Base-by-base conservation (phyloP, 2,113 vertebrate genomes). In the Chionis minor region DNA sequence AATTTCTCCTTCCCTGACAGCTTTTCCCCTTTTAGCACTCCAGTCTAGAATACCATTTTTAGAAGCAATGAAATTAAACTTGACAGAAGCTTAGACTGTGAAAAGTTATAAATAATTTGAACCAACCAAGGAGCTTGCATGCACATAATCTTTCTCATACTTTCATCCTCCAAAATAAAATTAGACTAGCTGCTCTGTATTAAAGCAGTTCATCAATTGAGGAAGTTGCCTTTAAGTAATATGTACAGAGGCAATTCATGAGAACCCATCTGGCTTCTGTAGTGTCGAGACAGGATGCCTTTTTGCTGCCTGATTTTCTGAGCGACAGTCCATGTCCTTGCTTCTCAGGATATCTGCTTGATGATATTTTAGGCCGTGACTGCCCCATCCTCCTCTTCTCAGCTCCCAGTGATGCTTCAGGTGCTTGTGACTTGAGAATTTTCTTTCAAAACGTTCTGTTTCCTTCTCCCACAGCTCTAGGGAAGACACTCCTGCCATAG, bases 111-210 rank as follows among this genome's bases (percentile, higher is more conserved):
- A 96, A 81, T 84, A 83, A 58, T 88, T 61, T 54, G 61, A 69
- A 93, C 49, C 42, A 85, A 94, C 42, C 35, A n/a, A 67, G 47
- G 69, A 95, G 47, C 65, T 56, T 86, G 44, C 65, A 73, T 67
- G 67, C 63, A 77, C 45, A n/a, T 85, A 73, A 77, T 91, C 89
- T 94, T 92, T 82, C 42, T 77, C 63, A 81, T 55, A 84, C 62
- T 92, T 92, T 70, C 38, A 91, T 78, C 72, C 26, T 92, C 79
- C 84, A 66, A 92, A 97, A 93, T 94, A 75, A 70, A 66, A 82
- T 88, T 81, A 92, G 35, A 77, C 51, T 86, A 49, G 58, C 78
- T 93, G 52, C 56, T 94, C 22, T 88, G 56, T 93, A 81, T 97
- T 92, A 92, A 93, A 91, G 71, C 56, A 73, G 49, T 81, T 88